Conservation (phyloP, 1,140 invertebrate species). For the Lerema accius region DNA sequence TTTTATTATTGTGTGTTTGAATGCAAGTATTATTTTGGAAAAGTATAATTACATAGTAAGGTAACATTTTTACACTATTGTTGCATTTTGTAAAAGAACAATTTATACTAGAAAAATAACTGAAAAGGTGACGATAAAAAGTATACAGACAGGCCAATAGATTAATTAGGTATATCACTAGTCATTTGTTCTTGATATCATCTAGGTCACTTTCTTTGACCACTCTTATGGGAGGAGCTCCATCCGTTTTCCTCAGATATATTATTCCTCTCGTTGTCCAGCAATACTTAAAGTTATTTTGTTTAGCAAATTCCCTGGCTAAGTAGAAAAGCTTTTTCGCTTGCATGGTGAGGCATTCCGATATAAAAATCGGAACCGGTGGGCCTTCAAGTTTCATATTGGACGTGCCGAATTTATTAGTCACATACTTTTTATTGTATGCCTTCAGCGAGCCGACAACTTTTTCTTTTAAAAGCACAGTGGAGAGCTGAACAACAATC, state of each 20-base stretch:
- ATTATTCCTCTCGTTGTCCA: slow-evolving; percentile 14
- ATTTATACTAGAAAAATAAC: too few relatives aligned
- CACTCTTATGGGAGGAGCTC: not conserved
- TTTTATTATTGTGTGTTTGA: too few relatives aligned
- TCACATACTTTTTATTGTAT: not conserved
- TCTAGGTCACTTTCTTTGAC: not conserved
- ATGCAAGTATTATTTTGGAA: too few relatives aligned
- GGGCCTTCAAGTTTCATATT: not conserved
- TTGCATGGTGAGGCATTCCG: not conserved
- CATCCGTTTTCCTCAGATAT: slow-evolving; percentile 6
- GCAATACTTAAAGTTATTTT: slow-evolving; percentile 8
- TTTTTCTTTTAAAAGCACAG: slow-evolving; percentile 2
- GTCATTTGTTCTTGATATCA: not conserved
- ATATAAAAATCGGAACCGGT: not conserved
- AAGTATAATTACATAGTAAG: too few relatives aligned
- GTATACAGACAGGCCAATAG: too few relatives aligned
- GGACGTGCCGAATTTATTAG: not conserved
- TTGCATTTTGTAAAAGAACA: too few relatives aligned
- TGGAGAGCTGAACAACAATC: not conserved
- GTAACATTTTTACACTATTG: too few relatives aligned
- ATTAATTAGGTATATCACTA: not conserved
- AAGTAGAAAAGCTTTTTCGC: slow-evolving; percentile 12
- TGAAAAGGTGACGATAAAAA: too few relatives aligned
- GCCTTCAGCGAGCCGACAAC: not conserved
- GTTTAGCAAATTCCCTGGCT: slow-evolving; percentile 11